A percentile compares a stretch with the other conserved stretches of the same genome.
These are phyloP conservation scores for Alauda arvensis DNA, from an alignment of 2,797 vertebrate species.

Conservation along the genomic window DNA sequence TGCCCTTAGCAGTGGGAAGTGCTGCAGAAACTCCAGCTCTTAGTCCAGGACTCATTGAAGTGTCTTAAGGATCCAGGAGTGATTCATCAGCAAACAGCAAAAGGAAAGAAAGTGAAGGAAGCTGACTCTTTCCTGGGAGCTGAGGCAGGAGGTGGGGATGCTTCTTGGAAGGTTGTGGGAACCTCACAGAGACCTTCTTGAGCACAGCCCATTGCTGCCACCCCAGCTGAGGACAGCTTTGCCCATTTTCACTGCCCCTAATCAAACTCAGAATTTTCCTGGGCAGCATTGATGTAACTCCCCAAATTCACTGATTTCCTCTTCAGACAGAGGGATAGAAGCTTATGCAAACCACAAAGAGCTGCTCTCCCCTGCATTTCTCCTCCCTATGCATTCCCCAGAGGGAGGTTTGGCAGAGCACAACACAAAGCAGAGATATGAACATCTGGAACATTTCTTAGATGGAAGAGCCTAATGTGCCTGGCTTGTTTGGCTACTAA, in stretches of 20 bases:
- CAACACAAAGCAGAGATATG: background rate
- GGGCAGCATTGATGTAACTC: background rate
- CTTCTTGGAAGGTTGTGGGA: background rate
- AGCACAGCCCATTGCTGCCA: background rate
- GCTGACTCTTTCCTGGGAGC: background rate
- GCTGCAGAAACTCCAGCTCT: background rate
- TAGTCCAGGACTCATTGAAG: fast-evolving
- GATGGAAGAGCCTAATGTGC: background rate
- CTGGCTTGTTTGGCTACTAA: background rate
- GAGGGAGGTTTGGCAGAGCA: background rate
- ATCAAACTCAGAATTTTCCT: background rate
- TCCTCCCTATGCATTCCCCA: background rate
- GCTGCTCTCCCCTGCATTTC: background rate
- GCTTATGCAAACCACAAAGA: background rate
- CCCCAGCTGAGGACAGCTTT: background rate
- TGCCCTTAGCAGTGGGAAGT: background rate
- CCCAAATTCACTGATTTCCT: background rate
- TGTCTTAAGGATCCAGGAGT: background rate
- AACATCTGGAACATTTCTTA: background rate
- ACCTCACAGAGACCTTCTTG: background rate
- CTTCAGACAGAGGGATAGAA: background rate
- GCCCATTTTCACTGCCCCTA: background rate
- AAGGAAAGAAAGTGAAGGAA: background rate
- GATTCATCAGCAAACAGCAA: background rate
- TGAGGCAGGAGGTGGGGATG: background rate